Percentiles rank a stretch among this genome's conserved stretches.
phyloP scores from a whole-genome alignment of 1,140 invertebrate species.

The Anastrepha ludens region DNA sequence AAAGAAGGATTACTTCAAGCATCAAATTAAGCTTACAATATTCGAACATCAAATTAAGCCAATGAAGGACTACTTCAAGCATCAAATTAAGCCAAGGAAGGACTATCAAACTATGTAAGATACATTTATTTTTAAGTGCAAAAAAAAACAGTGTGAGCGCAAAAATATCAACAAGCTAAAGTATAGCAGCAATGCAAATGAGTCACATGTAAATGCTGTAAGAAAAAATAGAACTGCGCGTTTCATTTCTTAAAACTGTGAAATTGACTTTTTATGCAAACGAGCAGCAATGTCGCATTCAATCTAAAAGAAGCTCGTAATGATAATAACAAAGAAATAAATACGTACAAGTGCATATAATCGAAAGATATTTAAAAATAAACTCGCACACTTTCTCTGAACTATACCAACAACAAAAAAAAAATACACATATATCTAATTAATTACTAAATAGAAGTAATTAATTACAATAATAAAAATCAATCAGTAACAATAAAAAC shows the following conservation, averaged over 20 bases:
- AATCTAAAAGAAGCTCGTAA: not conserved
- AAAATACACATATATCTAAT: not conserved
- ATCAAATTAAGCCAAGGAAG: too few species aligned
- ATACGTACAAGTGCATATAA: not conserved
- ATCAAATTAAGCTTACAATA: too few species aligned
- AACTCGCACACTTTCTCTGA: not conserved
- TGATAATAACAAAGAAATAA: not conserved
- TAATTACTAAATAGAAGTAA: constrained; percentile 22
- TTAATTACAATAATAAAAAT: not conserved
- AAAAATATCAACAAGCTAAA: not conserved
- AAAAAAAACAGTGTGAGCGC: not conserved
- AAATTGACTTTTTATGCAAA: constrained; percentile 8
- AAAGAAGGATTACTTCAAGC: too few species aligned
- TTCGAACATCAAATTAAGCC: too few species aligned
- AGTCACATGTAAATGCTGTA: not conserved
- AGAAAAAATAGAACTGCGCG: not conserved
- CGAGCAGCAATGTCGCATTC: not conserved
- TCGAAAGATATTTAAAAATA: constrained; percentile 7
- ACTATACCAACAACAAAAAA: not conserved
- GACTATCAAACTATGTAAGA: too few species aligned
- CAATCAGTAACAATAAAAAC: constrained; percentile 8
- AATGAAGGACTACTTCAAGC: too few species aligned
- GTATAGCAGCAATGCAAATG: not conserved
- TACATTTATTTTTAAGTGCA: too few species aligned
- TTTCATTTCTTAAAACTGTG: not conserved